Percentiles rank a stretch among this genome's conserved stretches.
Evolutionary conservation across 2,113 vertebrate species (phyloP).

Genomic region (Platichthys stellatus): DNA sequence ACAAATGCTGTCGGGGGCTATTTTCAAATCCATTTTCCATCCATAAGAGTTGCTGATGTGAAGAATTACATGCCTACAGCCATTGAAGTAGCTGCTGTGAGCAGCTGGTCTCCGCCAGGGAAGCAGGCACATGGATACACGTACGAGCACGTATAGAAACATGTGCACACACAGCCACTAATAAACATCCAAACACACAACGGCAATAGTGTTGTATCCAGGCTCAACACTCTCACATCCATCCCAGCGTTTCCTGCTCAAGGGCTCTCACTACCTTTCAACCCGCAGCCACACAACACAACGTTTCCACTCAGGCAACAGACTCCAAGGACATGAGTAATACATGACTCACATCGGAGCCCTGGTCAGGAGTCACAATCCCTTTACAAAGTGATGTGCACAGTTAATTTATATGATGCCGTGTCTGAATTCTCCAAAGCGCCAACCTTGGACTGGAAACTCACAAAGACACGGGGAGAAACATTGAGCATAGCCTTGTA

Average conservation of each 20-base stretch:
- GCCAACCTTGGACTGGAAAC: background rate
- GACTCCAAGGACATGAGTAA: slow-evolving; percentile 24
- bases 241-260: slow-evolving; percentile 25
- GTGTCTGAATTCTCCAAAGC: background rate
- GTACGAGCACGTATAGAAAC: slow-evolving; percentile 7
- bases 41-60: slow-evolving; percentile 52
- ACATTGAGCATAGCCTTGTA: background rate
- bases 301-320: slow-evolving; percentile 19
- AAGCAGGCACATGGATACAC: slow-evolving; percentile 15
- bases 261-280: slow-evolving; percentile 31
- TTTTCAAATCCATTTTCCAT: slow-evolving; percentile 42
- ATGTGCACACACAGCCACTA: slow-evolving; percentile 2
- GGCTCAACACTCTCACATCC: slow-evolving; percentile 1
- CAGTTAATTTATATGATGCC: background rate
- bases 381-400: slow-evolving; percentile 6
- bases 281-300: slow-evolving; percentile 5
- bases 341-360: slow-evolving; percentile 15
- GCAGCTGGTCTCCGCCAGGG: slow-evolving; percentile 46
- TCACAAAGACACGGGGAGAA: background rate
- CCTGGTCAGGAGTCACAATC: background rate
- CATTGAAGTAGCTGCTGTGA: slow-evolving; percentile 31
- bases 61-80: slow-evolving; percentile 44
- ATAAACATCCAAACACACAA: slow-evolving; percentile 10
- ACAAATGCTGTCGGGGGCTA: slow-evolving; percentile 14
- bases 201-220: slow-evolving; percentile 1